Evolutionary conservation across 2,113 vertebrate species (phyloP).

Genomic region (Passer domesticus): DNA sequence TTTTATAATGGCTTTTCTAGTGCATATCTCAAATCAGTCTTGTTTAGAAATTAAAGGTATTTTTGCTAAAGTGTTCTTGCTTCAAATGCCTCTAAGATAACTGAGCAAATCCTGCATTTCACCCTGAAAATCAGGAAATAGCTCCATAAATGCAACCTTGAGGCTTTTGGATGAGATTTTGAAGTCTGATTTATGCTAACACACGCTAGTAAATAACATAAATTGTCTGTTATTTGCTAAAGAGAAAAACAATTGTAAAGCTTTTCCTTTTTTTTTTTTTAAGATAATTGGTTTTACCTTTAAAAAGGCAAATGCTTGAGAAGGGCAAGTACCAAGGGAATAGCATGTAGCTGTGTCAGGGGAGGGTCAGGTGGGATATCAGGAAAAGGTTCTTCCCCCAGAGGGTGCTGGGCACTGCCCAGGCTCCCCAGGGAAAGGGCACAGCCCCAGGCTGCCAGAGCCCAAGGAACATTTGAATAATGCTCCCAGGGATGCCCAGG

Average conservation of each 20-base stretch:
- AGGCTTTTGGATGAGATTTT: background rate
- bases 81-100: background rate
- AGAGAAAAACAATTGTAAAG: background rate
- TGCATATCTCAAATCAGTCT: background rate
- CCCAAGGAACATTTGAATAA: accelerated
- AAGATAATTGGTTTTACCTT: background rate
- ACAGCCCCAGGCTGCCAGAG: background rate
- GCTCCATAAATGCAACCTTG: background rate
- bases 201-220: background rate
- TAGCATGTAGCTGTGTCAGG: background rate
- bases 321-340: background rate
- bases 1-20: background rate
- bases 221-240: conserved; percentile 32
- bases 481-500: accelerated
- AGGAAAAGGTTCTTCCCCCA: background rate
- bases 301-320: background rate
- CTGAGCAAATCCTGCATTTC: background rate
- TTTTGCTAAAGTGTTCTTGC: background rate
- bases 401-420: background rate
- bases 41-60: conserved; percentile 20
- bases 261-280: background rate
- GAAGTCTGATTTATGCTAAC: conserved; percentile 8
- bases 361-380: background rate
- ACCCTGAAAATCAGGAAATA: conserved; percentile 3
- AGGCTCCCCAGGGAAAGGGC: background rate